phyloP scores from a whole-genome alignment of 2,797 vertebrate species.

The Leptoclinus maculatus region DNA sequence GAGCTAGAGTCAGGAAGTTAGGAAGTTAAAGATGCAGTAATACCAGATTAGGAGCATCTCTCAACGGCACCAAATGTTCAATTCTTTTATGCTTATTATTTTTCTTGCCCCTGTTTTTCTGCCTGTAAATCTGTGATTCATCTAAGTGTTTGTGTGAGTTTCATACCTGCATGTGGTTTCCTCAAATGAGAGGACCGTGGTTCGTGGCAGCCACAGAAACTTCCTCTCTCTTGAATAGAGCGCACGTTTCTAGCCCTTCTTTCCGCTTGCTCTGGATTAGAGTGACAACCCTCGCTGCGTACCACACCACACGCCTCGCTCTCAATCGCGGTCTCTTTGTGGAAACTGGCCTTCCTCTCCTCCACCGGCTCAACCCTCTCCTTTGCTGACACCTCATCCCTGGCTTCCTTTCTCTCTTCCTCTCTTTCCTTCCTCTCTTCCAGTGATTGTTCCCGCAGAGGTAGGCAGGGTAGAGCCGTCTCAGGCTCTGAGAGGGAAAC shows the following conservation, averaged over 20 bases:
- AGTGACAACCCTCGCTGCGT: slow-evolving; percentile 78
- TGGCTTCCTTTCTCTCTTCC: slow-evolving; percentile 57
- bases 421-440: slow-evolving; percentile 75
- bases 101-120: neutral
- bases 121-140: slow-evolving; percentile 24
- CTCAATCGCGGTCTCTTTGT: slow-evolving; percentile 79
- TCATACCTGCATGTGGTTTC: slow-evolving; percentile 86
- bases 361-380: slow-evolving; percentile 43
- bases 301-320: slow-evolving; percentile 66
- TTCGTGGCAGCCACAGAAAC: slow-evolving; percentile 80
- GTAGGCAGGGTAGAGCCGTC: slow-evolving; percentile 72
- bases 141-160: slow-evolving; percentile 9
- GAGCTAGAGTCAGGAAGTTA: neutral
- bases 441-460: slow-evolving; percentile 68
- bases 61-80: neutral
- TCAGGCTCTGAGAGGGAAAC: slow-evolving; percentile 77
- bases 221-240: slow-evolving; percentile 79
- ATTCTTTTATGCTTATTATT: neutral
- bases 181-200: slow-evolving; percentile 82
- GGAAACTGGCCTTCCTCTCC: slow-evolving; percentile 63
- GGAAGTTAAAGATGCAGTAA: neutral
- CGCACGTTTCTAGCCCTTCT: slow-evolving; percentile 71
- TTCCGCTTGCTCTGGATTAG: slow-evolving; percentile 78
- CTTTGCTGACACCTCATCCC: slow-evolving; percentile 43
- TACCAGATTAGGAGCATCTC: neutral